phyloP scores from a whole-genome alignment of 2,888 invertebrate species.

The Leucophenga maculata region DNA sequence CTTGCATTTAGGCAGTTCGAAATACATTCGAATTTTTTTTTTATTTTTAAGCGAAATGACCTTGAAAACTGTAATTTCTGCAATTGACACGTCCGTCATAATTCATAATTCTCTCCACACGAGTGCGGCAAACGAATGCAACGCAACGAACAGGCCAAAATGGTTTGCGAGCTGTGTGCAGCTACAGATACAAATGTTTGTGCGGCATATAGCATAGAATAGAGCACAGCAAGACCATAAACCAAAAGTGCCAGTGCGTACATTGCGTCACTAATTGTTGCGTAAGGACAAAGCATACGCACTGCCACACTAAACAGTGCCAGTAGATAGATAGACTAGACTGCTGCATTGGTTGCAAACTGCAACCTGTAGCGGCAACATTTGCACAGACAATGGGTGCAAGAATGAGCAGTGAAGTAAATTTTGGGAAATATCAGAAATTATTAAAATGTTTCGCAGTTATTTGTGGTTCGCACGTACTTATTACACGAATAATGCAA shows the following conservation, averaged over 20 bases:
- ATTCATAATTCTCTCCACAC: slow-evolving; percentile 54
- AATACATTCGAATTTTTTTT: slow-evolving; percentile 25
- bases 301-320: neutral
- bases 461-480: slow-evolving; percentile 62
- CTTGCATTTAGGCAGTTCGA: no score
- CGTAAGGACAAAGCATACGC: neutral
- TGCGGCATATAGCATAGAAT: neutral
- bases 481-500: slow-evolving; percentile 35
- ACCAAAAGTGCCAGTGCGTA: no score
- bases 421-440: slow-evolving; percentile 18
- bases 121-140: neutral
- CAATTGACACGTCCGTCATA: slow-evolving; percentile 64
- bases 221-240: neutral
- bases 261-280: neutral
- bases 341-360: neutral
- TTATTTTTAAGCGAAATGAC: slow-evolving; percentile 42
- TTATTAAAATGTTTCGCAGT: slow-evolving; percentile 47
- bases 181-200: neutral
- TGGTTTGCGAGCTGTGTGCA: slow-evolving; percentile 9
- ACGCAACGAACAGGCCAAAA: no score
- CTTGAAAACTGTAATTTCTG: slow-evolving; percentile 47
- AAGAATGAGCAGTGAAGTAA: neutral
- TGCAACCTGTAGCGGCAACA: neutral
- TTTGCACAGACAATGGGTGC: neutral
- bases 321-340: no score